Evolutionary conservation across 1,140 invertebrate species (phyloP).

Genomic region (Metaphire vulgaris): DNA sequence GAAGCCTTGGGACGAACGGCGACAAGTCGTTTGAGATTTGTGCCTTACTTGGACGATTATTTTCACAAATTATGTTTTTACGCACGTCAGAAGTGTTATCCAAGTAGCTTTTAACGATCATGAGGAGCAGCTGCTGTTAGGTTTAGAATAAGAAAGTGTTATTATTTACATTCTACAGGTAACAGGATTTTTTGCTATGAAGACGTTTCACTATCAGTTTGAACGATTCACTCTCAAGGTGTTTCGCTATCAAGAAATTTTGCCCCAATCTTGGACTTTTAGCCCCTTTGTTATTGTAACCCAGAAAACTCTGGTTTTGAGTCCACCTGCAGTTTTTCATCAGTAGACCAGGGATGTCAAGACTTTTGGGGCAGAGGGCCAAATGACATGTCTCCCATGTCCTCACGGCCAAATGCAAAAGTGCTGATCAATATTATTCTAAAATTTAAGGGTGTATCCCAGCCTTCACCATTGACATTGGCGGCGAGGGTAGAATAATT

Average conservation of each 20-base stretch:
- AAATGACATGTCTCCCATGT: too few relatives aligned
- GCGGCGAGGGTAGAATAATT: too few relatives aligned
- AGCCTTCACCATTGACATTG: too few relatives aligned
- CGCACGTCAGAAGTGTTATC: background rate
- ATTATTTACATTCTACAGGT: background rate
- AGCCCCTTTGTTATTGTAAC: background rate
- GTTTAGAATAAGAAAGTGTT: background rate
- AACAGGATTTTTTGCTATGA: background rate
- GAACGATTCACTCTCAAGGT: background rate
- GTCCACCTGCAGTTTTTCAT: background rate
- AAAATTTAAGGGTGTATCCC: too few relatives aligned
- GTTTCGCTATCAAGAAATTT: too few relatives aligned
- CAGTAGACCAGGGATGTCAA: too few relatives aligned
- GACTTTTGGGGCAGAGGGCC: too few relatives aligned
- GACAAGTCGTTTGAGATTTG: too few relatives aligned
- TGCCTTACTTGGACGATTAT: background rate
- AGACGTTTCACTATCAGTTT: background rate
- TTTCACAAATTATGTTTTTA: background rate
- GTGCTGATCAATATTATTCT: too few relatives aligned
- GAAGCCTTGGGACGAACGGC: too few relatives aligned
- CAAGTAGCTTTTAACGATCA: background rate
- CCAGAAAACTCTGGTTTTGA: background rate
- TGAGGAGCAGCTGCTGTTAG: background rate
- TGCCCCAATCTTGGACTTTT: too few relatives aligned
- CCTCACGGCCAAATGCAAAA: too few relatives aligned